Conservation (phyloP, 1,140 invertebrate species). For the Thaumatotibia leucotreta region DNA sequence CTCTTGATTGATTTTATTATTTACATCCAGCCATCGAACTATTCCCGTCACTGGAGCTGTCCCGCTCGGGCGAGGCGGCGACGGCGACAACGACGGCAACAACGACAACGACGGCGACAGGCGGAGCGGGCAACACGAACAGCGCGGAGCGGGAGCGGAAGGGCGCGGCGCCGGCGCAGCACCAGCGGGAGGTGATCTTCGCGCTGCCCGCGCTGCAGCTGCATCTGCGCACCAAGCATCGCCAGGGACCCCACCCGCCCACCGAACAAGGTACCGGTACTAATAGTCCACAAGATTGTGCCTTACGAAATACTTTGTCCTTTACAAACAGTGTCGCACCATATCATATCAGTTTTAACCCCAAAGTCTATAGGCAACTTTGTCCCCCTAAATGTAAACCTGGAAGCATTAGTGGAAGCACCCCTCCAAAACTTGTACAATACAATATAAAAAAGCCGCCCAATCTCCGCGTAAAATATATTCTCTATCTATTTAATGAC, state of each 20-base stretch:
- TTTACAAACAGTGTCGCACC: not conserved
- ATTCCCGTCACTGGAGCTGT: conserved; percentile 90
- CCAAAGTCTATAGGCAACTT: too few species aligned
- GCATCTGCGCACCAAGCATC: conserved; percentile 95
- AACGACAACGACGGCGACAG: conserved; percentile 86
- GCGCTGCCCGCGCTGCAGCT: conserved; percentile 94
- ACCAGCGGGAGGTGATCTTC: conserved; percentile 96
- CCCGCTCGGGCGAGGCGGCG: conserved; percentile 81
- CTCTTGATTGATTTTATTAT: not conserved
- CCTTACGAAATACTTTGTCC: not conserved
- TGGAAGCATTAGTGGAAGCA: too few species aligned
- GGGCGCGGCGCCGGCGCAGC: conserved; percentile 80
- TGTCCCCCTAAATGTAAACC: too few species aligned
- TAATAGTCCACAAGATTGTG: too few species aligned
- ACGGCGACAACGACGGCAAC: conserved; percentile 85
- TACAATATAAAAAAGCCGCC: too few species aligned
- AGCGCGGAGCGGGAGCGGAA: conserved; percentile 79
- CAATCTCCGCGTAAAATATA: too few species aligned
- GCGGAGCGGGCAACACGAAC: conserved; percentile 82
- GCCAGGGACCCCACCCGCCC: conserved; percentile 85
- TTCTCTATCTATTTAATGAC: too few species aligned
- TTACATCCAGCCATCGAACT: conserved; percentile 86
- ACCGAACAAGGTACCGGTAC: conserved; percentile 83
- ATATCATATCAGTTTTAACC: too few species aligned
- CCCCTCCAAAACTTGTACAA: too few species aligned